These are phyloP conservation scores for Limenitis camilla DNA, from an alignment of 2,888 invertebrate species.

Conservation along the genomic window DNA sequence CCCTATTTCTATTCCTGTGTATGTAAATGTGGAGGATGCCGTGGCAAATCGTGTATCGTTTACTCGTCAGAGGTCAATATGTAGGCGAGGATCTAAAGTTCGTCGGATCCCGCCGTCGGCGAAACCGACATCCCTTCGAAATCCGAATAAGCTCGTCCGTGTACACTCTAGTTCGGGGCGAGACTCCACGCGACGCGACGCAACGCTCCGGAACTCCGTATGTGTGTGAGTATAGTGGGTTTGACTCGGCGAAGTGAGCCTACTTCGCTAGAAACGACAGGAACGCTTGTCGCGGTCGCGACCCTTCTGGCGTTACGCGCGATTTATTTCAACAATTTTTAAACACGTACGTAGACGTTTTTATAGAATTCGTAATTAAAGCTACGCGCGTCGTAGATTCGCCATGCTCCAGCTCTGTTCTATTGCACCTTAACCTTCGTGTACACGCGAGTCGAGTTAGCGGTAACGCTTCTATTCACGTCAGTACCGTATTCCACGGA, in stretches of 20 bases:
- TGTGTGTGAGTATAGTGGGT: no score
- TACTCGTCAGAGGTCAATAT: conserved; percentile 35
- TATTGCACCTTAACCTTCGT: conserved; percentile 6
- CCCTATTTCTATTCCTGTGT: conserved; percentile 49
- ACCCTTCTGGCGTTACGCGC: conserved; percentile 61
- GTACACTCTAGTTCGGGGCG: conserved; percentile 32
- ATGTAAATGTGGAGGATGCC: conserved; percentile 25
- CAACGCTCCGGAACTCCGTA: conserved; percentile 44
- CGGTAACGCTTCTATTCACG: conserved; percentile 30
- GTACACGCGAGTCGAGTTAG: conserved; percentile 22
- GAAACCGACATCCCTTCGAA: conserved; percentile 23
- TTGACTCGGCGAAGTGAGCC: no score
- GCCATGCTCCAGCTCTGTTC: not conserved
- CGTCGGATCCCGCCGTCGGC: conserved; percentile 40
- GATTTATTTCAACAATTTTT: not conserved
- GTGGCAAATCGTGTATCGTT: conserved; percentile 36
- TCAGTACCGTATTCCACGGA: conserved; percentile 39
- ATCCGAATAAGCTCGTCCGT: conserved; percentile 33
- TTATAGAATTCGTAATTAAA: not conserved
- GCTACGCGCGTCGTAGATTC: not conserved
- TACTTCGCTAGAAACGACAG: no score
- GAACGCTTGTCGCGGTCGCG: conserved; percentile 44
- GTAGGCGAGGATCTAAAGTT: conserved; percentile 24
- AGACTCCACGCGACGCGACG: conserved; percentile 11
- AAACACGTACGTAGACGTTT: not conserved